phyloP scores from a whole-genome alignment of 2,888 invertebrate species.

The Mimas tiliae region DNA sequence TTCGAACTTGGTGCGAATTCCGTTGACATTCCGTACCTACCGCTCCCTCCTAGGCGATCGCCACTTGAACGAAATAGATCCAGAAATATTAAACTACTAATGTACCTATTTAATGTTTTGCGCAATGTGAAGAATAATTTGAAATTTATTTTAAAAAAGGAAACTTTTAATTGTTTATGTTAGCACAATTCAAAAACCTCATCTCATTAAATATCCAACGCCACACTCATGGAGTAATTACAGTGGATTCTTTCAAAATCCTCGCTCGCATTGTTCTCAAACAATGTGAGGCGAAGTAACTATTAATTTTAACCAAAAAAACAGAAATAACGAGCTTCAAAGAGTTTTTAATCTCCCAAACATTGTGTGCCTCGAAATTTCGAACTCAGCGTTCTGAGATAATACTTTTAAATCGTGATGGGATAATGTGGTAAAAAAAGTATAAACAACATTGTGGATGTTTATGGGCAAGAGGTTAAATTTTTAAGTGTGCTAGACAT shows the following conservation, averaged over 20 bases:
- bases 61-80: too few species aligned
- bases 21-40: too few species aligned
- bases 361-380: slow-evolving; percentile 30
- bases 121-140: not conserved
- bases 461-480: not conserved
- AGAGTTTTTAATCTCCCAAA: slow-evolving; percentile 52
- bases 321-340: slow-evolving; percentile 53
- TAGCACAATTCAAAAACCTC: slow-evolving; percentile 4
- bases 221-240: slow-evolving; percentile 22
- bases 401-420: slow-evolving; percentile 40
- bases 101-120: not conserved
- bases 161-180: slow-evolving; percentile 2
- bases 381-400: slow-evolving; percentile 41
- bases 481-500: not conserved
- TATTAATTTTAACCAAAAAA: slow-evolving; percentile 53
- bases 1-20: too few species aligned
- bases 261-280: slow-evolving; percentile 19
- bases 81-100: too few species aligned
- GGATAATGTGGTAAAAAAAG: slow-evolving; percentile 3
- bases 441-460: not conserved
- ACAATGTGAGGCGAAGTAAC: slow-evolving; percentile 11
- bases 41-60: too few species aligned
- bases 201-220: slow-evolving; percentile 1
- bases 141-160: not conserved
- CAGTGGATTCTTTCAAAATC: slow-evolving; percentile 19